phyloP scores from a whole-genome alignment of 1,140 invertebrate species.

The Trichoplusia ni region DNA sequence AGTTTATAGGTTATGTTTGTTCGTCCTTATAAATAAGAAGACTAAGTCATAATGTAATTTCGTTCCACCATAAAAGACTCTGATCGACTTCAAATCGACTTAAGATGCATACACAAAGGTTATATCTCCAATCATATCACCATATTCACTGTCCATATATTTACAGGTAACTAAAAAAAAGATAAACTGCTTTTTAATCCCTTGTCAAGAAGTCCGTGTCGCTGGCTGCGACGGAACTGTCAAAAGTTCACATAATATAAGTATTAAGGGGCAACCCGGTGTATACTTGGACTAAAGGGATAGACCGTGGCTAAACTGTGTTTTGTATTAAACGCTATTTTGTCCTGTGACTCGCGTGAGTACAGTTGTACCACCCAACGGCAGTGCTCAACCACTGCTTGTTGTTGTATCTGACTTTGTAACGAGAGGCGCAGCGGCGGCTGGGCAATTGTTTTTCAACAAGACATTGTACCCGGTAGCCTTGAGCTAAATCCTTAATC shows the following conservation, averaged over 20 bases:
- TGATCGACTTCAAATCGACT: not conserved
- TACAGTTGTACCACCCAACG: conserved; percentile 58
- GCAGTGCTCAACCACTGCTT: conserved; percentile 69
- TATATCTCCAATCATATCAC: not conserved
- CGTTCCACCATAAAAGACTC: not conserved
- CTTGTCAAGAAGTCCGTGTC: conserved; percentile 67
- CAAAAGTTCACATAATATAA: conserved; percentile 66
- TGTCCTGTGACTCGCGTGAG: conserved; percentile 52
- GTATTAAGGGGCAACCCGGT: conserved; percentile 71
- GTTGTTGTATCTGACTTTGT: conserved; percentile 62
- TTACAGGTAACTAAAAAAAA: conserved; percentile 62
- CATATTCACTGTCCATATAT: conserved; percentile 37
- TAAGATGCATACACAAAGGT: not conserved
- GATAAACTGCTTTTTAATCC: conserved; percentile 42
- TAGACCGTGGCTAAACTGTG: conserved; percentile 55
- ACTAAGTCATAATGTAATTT: not conserved
- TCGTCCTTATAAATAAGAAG: too few relatives aligned
- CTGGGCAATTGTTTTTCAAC: conserved; percentile 79
- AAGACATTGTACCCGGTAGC: conserved; percentile 76
- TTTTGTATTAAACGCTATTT: conserved; percentile 39
- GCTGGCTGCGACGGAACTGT: conserved; percentile 54
- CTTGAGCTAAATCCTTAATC: conserved; percentile 32
- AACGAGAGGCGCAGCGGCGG: conserved; percentile 59
- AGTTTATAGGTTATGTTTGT: too few relatives aligned
- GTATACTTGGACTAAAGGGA: conserved; percentile 71